Evolutionary conservation across 2,113 vertebrate species (phyloP), one percentile per base, ranked within the genome.

Genomic region (Microcebus murinus): DNA sequence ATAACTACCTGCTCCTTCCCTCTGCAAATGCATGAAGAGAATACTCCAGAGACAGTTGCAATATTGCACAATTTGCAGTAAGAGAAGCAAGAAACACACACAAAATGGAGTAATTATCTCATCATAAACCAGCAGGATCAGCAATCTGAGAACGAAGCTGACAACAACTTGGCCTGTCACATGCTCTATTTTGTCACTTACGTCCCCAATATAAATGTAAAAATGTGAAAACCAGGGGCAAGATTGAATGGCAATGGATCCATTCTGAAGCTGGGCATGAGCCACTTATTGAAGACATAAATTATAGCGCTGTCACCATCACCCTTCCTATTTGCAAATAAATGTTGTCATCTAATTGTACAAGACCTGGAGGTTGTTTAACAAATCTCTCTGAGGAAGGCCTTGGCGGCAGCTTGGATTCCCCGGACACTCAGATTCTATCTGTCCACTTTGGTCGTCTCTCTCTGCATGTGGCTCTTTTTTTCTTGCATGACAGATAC

Each of bases 311-410:
- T 98, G 98, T 98, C 98, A 98, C 96, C 98, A 81, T 98, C 98
- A 96, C 97, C 97, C 91, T 92, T 98, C 96, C 92, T 94, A 96
- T 97, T 97, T 98, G 97, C 98, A 98, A 99, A 98, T 98, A 98
- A 98, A 98, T 96, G 97, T 98, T 98, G 98, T 98, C 98, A 98
- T 98, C 97, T 98, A 98, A 98, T 98, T 98, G 98, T 97, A 97
- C 96, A 97, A 97, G 97, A 96, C 96, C 95, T 97, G 92, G 90
- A 96, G 97, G 97, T 87, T 98, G 98, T 98, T 98, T 98, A 98
- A 98, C 97, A 97, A 97, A 98, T 98, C 95, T 97, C 97, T 98
- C 97, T 4, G 6, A 86, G 71, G 71, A 86, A 85, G 42, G 67
- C 18, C 94, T 61, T 85, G 1, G 91, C 97, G 70, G 95, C 87